Base-by-base conservation (phyloP, 2,888 invertebrate species). In the Lepidocyrtinus sp. region DNA sequence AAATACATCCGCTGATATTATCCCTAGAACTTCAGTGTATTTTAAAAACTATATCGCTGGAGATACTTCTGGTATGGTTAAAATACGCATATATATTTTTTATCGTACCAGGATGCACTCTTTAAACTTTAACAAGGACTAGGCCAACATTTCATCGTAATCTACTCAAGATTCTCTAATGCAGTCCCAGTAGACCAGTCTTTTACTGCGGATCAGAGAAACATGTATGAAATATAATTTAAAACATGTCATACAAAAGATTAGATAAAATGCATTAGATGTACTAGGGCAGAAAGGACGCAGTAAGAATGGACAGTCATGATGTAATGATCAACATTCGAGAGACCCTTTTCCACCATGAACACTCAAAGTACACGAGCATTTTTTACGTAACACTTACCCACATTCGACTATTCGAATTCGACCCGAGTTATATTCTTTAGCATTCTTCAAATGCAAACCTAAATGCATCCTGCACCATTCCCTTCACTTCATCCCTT, bases 121-220 rank as follows among this genome's bases (percentile, higher is more conserved):
- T 67, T 63, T 17, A 24, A 36, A 26, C 9, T 27, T 27, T n/a
- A n/a, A 27, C 5, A 22, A 65, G n/a, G 21, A 77, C 71, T 72
- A 77, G 67, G 77, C 72, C 77, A 77, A 77, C 77, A 63, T 71
- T 77, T 76, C 70, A 71, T 72, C 68, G 19, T 46, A 59, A 65
- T 72, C 50, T 27, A 21, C 12, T 12, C n/a, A 65, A 77, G 67
- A 77, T 77, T 67, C 27, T 25, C 24, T 70, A 36, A 36, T 7
- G 12, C 36, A 36, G 36, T 36, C 36, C 5, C 36, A 36, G 36
- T 36, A 7, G 5, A 36, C n/a, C n/a, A n/a, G n/a, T n/a, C n/a
- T n/a, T n/a, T n/a, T n/a, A n/a, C n/a, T n/a, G n/a, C n/a, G n/a
- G n/a, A n/a, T n/a, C n/a, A n/a, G n/a, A n/a, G n/a, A n/a, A n/a